These are phyloP conservation scores for Paramuricea clavata DNA, from an alignment of 92 coral and sea anemone species.

Conservation along the genomic window DNA sequence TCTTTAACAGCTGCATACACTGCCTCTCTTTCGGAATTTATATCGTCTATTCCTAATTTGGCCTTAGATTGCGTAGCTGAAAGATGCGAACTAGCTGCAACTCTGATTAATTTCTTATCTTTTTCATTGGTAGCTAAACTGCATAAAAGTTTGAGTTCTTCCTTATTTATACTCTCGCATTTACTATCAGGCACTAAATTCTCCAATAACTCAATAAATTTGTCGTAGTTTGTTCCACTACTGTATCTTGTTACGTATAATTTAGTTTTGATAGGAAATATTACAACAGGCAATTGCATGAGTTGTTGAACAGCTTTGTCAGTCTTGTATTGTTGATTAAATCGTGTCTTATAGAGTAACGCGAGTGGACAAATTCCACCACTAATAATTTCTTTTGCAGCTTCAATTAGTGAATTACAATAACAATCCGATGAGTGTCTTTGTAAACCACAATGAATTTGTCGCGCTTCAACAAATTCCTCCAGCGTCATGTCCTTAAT, in stretches of 20 bases:
- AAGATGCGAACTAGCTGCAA: conserved; percentile 38
- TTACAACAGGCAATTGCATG: conserved; percentile 60
- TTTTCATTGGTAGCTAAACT: conserved; percentile 45
- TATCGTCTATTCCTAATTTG: conserved; percentile 47
- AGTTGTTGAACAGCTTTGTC: conserved; percentile 57
- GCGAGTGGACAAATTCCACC: conserved; percentile 22
- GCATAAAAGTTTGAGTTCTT: conserved; percentile 45
- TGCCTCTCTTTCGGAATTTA: conserved; percentile 13
- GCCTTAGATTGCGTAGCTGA: conserved; percentile 33
- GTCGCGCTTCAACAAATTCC: not conserved
- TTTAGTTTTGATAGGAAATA: conserved; percentile 39
- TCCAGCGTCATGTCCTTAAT: not conserved
- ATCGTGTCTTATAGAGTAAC: conserved; percentile 2
- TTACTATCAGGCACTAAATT: not conserved
- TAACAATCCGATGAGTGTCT: not conserved
- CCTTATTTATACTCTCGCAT: conserved; percentile 25
- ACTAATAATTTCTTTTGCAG: not conserved
- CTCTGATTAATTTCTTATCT: conserved; percentile 35
- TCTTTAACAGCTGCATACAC: conserved; percentile 6
- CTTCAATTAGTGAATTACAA: not conserved
- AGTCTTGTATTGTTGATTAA: conserved; percentile 36
- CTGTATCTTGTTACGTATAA: conserved; percentile 24
- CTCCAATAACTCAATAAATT: conserved; percentile 34
- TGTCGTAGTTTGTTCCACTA: conserved; percentile 16
- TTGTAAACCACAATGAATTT: not conserved